Conservation (phyloP, 1,140 invertebrate genomes). For the Phymastichus coffea region DNA sequence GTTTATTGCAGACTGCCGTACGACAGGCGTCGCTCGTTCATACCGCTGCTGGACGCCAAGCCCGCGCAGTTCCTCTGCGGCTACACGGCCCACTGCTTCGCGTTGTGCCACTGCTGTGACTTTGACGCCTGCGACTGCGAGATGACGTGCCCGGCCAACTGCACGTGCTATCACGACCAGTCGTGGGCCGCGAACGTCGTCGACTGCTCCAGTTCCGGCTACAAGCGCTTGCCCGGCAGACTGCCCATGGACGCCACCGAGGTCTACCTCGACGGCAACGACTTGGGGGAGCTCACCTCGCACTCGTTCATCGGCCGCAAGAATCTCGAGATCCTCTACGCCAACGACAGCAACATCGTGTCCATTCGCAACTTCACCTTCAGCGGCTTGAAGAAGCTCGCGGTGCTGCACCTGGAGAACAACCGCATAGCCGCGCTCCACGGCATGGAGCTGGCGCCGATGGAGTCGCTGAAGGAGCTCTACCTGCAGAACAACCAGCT, state of each 20-base stretch:
- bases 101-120: slow-evolving; percentile 83
- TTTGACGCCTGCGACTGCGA: slow-evolving; percentile 85
- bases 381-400: slow-evolving; percentile 73
- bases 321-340: slow-evolving; percentile 77
- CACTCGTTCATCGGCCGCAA: slow-evolving; percentile 87
- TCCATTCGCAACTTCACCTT: slow-evolving; percentile 83
- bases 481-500: slow-evolving; percentile 85
- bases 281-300: slow-evolving; percentile 75
- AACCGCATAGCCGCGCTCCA: slow-evolving; percentile 73
- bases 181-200: slow-evolving; percentile 87
- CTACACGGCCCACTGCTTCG: slow-evolving; percentile 79
- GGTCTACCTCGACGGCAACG: slow-evolving; percentile 85
- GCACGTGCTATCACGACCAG: slow-evolving; percentile 84
- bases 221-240: slow-evolving; percentile 70
- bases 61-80: slow-evolving; percentile 79
- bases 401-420: slow-evolving; percentile 79
- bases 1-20: slow-evolving; percentile 81
- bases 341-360: slow-evolving; percentile 79
- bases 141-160: slow-evolving; percentile 82
- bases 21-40: slow-evolving; percentile 68
- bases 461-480: slow-evolving; percentile 76
- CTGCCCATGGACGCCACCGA: slow-evolving; percentile 90
- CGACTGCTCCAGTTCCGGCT: slow-evolving; percentile 78
- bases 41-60: slow-evolving; percentile 70
- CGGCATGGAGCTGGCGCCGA: slow-evolving; percentile 72